A percentile compares a stretch with the other conserved stretches of the same genome.
These are phyloP conservation scores for Actinia equina DNA, from an alignment of 64 coral and sea anemone species.

Conservation along the genomic window DNA sequence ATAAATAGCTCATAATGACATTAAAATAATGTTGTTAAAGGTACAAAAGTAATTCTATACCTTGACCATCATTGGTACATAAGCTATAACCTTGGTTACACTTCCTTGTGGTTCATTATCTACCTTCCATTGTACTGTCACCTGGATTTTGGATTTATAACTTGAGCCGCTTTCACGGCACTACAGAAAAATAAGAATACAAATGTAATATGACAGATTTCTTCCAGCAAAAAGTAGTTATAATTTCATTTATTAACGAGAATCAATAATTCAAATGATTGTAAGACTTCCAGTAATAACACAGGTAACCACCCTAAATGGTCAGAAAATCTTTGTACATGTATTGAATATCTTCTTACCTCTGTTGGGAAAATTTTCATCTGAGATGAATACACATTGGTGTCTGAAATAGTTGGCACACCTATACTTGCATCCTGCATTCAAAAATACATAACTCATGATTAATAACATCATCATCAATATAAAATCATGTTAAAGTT, in stretches of 20 bases:
- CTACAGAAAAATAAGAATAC: conserved; percentile 41
- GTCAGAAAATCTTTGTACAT: not conserved
- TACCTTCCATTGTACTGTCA: conserved; percentile 91
- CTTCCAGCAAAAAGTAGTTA: not conserved
- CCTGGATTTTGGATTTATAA: conserved; percentile 92
- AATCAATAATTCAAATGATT: too few species aligned
- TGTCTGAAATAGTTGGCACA: conserved; percentile 72
- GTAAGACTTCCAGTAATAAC: too few species aligned
- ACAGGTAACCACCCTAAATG: too few species aligned
- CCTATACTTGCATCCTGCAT: conserved; percentile 89
- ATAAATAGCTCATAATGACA: too few species aligned
- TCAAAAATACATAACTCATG: not conserved
- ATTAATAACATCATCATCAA: too few species aligned
- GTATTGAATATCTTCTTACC: conserved; percentile 36
- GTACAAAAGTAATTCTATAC: conserved; percentile 15
- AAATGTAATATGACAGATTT: not conserved
- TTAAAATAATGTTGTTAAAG: not conserved
- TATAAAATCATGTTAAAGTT: too few species aligned
- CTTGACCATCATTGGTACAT: conserved; percentile 93
- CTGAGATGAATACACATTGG: conserved; percentile 79
- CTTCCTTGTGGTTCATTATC: conserved; percentile 81
- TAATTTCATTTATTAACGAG: too few species aligned
- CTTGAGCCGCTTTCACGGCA: conserved; percentile 77
- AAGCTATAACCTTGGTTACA: conserved; percentile 90
- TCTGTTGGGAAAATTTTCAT: conserved; percentile 90